Evolutionary conservation across 2,797 vertebrate genomes (phyloP).

Genomic region (Chaetophractus vellerosus): DNA sequence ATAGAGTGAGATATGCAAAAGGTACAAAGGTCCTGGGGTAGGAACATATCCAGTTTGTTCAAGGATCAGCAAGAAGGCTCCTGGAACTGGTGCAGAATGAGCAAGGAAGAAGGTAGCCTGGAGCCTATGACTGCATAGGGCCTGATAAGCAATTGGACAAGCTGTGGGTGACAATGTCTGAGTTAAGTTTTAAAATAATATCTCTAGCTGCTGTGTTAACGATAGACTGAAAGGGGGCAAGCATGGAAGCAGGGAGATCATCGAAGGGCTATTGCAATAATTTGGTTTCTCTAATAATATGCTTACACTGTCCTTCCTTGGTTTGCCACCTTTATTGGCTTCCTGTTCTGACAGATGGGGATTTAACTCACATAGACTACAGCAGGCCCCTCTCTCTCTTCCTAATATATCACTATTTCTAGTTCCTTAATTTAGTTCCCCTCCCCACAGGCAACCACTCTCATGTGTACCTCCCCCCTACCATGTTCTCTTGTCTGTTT

Average conservation of each 20-base stretch:
- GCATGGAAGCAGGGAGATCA: neutral
- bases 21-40: neutral
- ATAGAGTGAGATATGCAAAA: neutral
- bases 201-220: conserved; percentile 55
- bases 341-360: conserved; percentile 11
- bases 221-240: conserved; percentile 30
- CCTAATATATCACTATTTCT: conserved; percentile 2
- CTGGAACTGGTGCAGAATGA: neutral
- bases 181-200: conserved; percentile 54
- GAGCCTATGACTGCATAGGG: neutral
- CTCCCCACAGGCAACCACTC: neutral
- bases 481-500: no score
- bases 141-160: conserved; percentile 21
- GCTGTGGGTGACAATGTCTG: neutral
- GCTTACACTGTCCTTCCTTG: neutral
- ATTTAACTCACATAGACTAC: conserved; percentile 10
- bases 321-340: conserved; percentile 14
- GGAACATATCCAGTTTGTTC: conserved; percentile 2
- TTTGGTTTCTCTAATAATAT: conserved; percentile 50
- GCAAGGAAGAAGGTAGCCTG: neutral
- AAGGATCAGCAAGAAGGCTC: conserved; percentile 2
- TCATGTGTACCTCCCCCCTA: neutral
- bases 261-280: conserved; percentile 30
- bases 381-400: neutral
- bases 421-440: conserved; percentile 57